Evolutionary conservation across 2,113 vertebrate genomes (phyloP).

Genomic region (Anseranas semipalmata): DNA sequence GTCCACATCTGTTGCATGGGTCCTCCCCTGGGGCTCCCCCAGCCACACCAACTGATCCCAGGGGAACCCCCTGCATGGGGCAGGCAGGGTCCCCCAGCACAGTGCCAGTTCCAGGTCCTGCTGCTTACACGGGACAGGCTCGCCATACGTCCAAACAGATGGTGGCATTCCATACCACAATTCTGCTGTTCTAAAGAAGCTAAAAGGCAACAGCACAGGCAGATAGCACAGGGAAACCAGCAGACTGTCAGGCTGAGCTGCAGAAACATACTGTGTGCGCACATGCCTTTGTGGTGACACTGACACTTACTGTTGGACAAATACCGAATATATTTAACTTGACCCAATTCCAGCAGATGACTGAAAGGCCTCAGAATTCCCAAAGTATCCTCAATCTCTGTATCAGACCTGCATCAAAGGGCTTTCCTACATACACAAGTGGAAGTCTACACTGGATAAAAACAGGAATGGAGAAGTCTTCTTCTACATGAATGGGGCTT

Average conservation of each 20-base stretch:
- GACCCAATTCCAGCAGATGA: neutral
- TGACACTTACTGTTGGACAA: neutral
- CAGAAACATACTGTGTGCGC: neutral
- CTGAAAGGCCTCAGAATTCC: neutral
- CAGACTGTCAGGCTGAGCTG: no score
- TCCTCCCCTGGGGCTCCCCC: neutral
- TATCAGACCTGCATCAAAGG: neutral
- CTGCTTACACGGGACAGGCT: fast-evolving
- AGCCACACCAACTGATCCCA: neutral
- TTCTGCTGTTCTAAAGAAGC: neutral
- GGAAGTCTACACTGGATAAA: fast-evolving
- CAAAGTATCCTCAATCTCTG: neutral
- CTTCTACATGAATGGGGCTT: fast-evolving
- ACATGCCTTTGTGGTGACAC: neutral
- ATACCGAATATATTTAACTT: neutral
- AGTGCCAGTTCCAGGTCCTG: fast-evolving
- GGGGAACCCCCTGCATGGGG: neutral
- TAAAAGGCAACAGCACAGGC: fast-evolving
- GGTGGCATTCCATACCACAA: fast-evolving
- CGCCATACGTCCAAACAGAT: fast-evolving
- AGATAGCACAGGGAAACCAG: neutral
- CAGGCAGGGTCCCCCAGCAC: neutral
- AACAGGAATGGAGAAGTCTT: neutral
- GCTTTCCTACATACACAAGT: fast-evolving
- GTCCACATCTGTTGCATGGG: neutral